A percentile compares a stretch with the other conserved stretches of the same genome.
phyloP scores from a whole-genome alignment of 2,113 vertebrate species.

The Tonatia bakeri region DNA sequence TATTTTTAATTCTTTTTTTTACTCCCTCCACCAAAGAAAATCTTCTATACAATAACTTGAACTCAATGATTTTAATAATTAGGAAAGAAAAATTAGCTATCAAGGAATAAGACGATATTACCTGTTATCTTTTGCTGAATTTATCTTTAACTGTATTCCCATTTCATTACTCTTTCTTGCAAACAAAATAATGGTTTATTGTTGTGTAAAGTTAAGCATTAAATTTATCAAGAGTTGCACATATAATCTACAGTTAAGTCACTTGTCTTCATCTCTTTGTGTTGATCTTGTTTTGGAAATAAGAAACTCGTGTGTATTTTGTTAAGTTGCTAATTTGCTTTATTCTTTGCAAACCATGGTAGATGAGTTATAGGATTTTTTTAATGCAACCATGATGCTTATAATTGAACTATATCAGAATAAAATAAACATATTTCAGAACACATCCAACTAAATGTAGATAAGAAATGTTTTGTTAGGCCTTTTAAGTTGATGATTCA shows the following conservation, averaged over 20 bases:
- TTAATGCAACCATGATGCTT: not conserved
- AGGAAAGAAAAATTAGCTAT: constrained; percentile 37
- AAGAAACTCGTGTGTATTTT: not conserved
- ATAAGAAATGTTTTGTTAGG: constrained; percentile 21
- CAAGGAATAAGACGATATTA: not conserved
- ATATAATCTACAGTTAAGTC: not conserved
- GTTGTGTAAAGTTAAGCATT: not conserved
- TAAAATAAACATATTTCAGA: not conserved
- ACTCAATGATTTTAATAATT: constrained; percentile 37
- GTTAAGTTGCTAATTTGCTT: constrained; percentile 27
- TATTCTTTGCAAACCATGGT: constrained; percentile 23
- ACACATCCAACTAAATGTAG: not conserved
- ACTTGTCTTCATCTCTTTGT: constrained; percentile 9
- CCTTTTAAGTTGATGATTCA: constrained; percentile 14
- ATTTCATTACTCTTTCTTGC: not conserved
- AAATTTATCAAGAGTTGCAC: not conserved
- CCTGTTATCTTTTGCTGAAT: not conserved
- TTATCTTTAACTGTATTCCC: not conserved
- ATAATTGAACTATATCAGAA: not conserved
- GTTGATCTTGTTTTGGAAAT: constrained; percentile 33
- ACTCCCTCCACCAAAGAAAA: not conserved
- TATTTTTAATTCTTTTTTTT: constrained; percentile 4
- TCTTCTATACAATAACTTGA: constrained; percentile 14
- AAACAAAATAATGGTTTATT: not conserved
- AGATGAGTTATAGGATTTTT: constrained; percentile 1